Evolutionary conservation across 2,797 vertebrate species (phyloP).

Genomic region (Urocyon cinereoargenteus): DNA sequence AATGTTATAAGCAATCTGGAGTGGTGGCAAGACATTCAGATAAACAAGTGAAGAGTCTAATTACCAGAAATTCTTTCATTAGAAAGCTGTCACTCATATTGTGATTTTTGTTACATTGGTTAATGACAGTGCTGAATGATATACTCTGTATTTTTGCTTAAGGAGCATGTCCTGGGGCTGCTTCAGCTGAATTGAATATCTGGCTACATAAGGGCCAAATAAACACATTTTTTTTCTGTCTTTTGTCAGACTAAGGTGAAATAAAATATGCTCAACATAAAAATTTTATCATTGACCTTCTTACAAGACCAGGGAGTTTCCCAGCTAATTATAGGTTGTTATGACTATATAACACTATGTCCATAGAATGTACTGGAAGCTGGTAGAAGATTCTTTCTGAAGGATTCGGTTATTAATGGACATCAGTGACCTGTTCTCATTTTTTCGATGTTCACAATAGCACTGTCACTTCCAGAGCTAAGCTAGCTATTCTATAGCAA

Average conservation of each 20-base stretch:
- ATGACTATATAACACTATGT: not conserved
- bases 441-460: not conserved
- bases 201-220: constrained; percentile 43
- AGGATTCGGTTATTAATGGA: not conserved
- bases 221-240: constrained; percentile 30
- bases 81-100: not conserved
- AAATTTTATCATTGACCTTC: not conserved
- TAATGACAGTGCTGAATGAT: constrained; percentile 46
- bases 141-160: constrained; percentile 19
- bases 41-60: constrained; percentile 15
- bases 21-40: not conserved
- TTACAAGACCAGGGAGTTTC: not conserved
- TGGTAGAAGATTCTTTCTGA: not conserved
- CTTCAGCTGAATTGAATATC: constrained; percentile 3
- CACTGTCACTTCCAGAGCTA: not conserved
- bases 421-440: not conserved
- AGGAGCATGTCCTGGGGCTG: constrained; percentile 24
- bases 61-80: constrained; percentile 57
- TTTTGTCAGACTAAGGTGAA: constrained; percentile 48
- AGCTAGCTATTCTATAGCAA: not conserved
- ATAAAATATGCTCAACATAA: constrained; percentile 13
- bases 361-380: not conserved
- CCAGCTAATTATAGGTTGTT: not conserved
- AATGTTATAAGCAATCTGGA: constrained; percentile 18
- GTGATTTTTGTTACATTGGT: constrained; percentile 61